Base-by-base conservation (phyloP, 1,140 invertebrate species). In the Venturia canescens region DNA sequence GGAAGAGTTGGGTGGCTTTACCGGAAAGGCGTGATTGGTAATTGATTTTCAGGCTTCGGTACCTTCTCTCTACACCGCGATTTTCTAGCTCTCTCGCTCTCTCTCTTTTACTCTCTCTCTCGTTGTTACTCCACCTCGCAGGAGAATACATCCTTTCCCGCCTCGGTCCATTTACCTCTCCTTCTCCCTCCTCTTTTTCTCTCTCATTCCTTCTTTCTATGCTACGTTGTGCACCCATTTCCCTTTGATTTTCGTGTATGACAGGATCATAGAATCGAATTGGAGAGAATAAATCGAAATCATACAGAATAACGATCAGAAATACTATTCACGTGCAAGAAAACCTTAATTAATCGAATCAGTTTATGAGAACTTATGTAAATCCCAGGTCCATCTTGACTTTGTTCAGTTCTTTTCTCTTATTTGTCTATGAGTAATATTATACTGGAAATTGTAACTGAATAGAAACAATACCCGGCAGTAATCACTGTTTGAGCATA, bases 1-100 rank as follows among this genome's bases (percentile, higher is more conserved):
- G 60, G 60, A 27, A 21, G n/a, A 21, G 50, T 16, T 21, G 57
- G 78, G 80, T n/a, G 79, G 84, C 84, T 87, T 87, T 87, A 86
- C 78, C 84, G 80, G 83, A 86, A 69, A 87, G 86, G 82, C 86
- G 86, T 86, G 86, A 87, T 87, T 87, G 86, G 84, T 86, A 87
- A 87, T 87, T 87, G 86, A 87, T 87, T 87, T 87, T 87, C 86
- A 87, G 84, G 86, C 83, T 87, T 87, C 86, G 80, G 50, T 84
- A 85, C 83, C 80, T 82, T 81, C 66, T 76, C 67, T 70, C 82
- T 31, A 69, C 66, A 69, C 66, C 66, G 13, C 18, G 50, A 44
- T 66, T 79, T 81, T 76, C 80, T 82, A 72, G 82, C 78, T 83
- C 82, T 79, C 81, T 82, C 44, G 44, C 18, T 70, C 77, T 48